These are phyloP conservation scores for Caenorhabditis zanzibari DNA, from an alignment of 2,888 invertebrate genomes.

Conservation along the genomic window DNA sequence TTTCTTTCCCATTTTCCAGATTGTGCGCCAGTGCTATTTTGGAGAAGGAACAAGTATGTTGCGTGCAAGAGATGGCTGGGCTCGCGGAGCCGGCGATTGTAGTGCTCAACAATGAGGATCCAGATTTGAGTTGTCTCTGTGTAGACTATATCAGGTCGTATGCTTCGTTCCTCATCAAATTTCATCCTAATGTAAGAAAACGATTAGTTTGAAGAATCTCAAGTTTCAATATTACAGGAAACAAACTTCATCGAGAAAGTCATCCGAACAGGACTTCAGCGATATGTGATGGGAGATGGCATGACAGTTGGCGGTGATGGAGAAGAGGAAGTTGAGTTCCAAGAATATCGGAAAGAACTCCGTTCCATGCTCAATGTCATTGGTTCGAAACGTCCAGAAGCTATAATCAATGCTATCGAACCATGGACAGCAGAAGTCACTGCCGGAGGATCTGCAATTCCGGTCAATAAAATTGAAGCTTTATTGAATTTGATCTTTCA, in stretches of 20 bases:
- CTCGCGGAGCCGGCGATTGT: conserved; percentile 60
- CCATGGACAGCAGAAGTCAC: conserved; percentile 61
- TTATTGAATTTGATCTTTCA: conserved; percentile 71
- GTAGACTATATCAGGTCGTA: conserved; percentile 67
- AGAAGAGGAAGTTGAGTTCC: conserved; percentile 75
- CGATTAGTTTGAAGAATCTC: no score
- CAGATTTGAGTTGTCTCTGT: conserved; percentile 66
- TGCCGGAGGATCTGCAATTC: conserved; percentile 45
- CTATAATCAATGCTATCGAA: conserved; percentile 71
- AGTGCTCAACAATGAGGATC: conserved; percentile 68
- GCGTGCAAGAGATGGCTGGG: conserved; percentile 60
- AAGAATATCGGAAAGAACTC: conserved; percentile 73
- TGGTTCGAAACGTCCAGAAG: conserved; percentile 69
- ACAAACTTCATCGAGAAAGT: conserved; percentile 60
- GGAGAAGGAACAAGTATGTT: conserved; percentile 64
- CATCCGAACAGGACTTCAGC: conserved; percentile 53
- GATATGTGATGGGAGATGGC: conserved; percentile 71
- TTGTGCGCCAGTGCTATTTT: conserved; percentile 60
- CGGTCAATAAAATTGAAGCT: conserved; percentile 67
- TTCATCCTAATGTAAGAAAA: conserved; percentile 47
- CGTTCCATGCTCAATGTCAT: conserved; percentile 68
- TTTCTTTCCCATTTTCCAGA: conserved; percentile 57
- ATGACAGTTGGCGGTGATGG: conserved; percentile 75
- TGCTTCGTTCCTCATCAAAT: conserved; percentile 54
- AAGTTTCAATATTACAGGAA: conserved; percentile 51